Conservation (phyloP, 2,888 invertebrate genomes). For the Lissonota sp. region DNA sequence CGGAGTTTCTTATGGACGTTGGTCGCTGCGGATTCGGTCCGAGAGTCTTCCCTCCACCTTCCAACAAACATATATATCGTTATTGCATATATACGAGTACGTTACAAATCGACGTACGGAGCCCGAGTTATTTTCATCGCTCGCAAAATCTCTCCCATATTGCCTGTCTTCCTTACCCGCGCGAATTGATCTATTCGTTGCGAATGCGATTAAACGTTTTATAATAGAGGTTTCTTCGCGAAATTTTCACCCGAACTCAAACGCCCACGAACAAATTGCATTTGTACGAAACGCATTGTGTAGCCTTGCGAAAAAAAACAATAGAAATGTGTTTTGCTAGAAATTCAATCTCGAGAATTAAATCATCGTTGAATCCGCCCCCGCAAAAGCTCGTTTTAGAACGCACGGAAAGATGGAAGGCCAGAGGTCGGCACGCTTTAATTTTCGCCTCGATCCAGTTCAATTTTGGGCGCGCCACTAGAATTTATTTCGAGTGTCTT, state of each 20-base stretch:
- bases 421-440: slow-evolving; percentile 21
- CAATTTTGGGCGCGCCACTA: slow-evolving; percentile 27
- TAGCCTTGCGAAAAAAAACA: background rate
- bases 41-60: background rate
- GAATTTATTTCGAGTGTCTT: slow-evolving; percentile 29
- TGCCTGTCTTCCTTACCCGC: slow-evolving; percentile 2
- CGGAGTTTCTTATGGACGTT: background rate
- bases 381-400: background rate
- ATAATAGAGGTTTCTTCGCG: background rate
- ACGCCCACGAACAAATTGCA: background rate
- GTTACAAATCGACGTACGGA: slow-evolving; percentile 1
- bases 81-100: background rate
- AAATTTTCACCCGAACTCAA: slow-evolving; percentile 7
- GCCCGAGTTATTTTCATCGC: slow-evolving; percentile 45
- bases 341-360: no score
- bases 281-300: background rate
- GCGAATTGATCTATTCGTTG: background rate
- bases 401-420: background rate
- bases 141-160: slow-evolving; percentile 37
- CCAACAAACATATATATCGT: background rate
- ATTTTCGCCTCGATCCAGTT: slow-evolving; percentile 32
- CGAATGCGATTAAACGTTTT: background rate
- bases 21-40: background rate
- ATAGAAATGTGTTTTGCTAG: background rate
- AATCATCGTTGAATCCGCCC: background rate